These are phyloP conservation scores for Fopius arisanus DNA, from an alignment of 1,140 invertebrate species.

Conservation along the genomic window DNA sequence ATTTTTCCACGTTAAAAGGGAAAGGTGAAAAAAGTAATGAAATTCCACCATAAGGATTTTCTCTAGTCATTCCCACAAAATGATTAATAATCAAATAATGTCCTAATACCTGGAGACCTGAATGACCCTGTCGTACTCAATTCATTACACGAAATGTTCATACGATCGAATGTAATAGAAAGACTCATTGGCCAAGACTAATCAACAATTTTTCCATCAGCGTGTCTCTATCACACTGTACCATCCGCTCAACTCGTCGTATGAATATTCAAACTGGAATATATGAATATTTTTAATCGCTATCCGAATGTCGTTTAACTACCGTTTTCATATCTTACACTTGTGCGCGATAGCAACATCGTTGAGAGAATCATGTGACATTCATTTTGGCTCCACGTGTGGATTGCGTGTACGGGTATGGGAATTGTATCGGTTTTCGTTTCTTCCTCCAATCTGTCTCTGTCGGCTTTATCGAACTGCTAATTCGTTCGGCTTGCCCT, in stretches of 20 bases:
- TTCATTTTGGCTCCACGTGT: neutral
- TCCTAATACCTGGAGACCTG: neutral
- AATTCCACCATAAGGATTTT: neutral
- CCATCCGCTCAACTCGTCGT: neutral
- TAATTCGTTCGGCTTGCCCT: constrained; percentile 55
- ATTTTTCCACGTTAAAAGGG: neutral
- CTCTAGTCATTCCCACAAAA: neutral
- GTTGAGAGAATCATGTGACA: neutral
- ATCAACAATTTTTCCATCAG: neutral
- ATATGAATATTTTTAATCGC: constrained; percentile 7
- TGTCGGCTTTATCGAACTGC: constrained; percentile 59
- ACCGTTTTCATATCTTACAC: constrained; percentile 13
- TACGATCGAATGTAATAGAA: neutral
- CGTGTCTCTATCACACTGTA: neutral
- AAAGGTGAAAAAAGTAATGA: neutral
- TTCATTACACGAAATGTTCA: constrained; percentile 7
- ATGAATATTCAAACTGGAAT: constrained; percentile 4
- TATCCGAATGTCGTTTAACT: neutral
- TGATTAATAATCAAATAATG: neutral
- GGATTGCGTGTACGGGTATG: neutral
- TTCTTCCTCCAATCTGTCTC: constrained; percentile 53
- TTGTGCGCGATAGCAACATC: neutral
- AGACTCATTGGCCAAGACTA: constrained; percentile 3
- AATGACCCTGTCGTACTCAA: neutral
- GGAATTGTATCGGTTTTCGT: constrained; percentile 51